Evolutionary conservation across 2,113 vertebrate genomes (phyloP), one percentile per base, ranked within the genome.

Genomic region (Coracopsis vasa): DNA sequence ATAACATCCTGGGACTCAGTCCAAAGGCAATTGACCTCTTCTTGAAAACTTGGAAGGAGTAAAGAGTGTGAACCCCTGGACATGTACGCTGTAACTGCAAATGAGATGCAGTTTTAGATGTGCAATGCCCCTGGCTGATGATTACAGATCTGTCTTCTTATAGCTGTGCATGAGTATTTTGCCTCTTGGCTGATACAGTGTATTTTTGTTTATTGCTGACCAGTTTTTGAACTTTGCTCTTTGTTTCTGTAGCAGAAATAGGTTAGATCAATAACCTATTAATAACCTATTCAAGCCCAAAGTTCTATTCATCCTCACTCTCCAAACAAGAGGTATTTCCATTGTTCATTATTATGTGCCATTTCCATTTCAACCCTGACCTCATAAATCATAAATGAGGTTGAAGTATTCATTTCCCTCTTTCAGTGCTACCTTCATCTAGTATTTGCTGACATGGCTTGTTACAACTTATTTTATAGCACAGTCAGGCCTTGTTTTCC

Each of bases 341-440:
- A 93, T 88, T 81, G 81, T 89, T 94, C 86, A 45, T 92, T 93
- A 69, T 78, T 89, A 79, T 4, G 6, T 84, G 62, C 70, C 67
- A 65, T 66, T 93, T 93, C 50, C 66, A 95, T 96, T 96, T 96
- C 90, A 94, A 33, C 85, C 82, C 85, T 66, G 66, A 88, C 33
- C 82, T 95, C 86, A 96, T 97, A 93, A 97, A 97, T 97, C 82
- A 96, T 97, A 97, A 96, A 97, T 97, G 94, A 96, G 61, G 51
- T 48, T 85, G 70, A 92, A 95, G 86, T 96, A 96, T 97, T 95
- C 8, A 45, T 95, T 97, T 97, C 88, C 85, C 84, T 94, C 90
- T 96, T 94, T 96, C 95, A 95, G 94, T 72, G 53, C 69, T 86
- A 80, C 94, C 94, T 91, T 87, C 66, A 82, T 94, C 79, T 95